Base-by-base conservation (phyloP, 2,797 vertebrate genomes). In the Ctenopoma kingsleyae region DNA sequence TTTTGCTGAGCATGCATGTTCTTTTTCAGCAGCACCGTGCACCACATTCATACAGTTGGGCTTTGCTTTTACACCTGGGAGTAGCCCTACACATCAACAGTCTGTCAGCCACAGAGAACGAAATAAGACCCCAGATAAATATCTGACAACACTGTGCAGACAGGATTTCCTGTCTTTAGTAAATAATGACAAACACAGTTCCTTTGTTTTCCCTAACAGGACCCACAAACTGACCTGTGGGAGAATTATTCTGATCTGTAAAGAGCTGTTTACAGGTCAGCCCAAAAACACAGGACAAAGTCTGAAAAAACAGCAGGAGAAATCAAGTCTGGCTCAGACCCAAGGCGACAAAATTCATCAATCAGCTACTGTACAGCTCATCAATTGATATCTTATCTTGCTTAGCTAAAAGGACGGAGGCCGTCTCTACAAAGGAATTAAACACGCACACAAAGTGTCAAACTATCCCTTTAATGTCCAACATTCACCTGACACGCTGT, bases 1-100 rank as follows among this genome's bases (percentile, higher is more conserved):
- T 52, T 87, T 56, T 80, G 86, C 86, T 86, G 83, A 88, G 79
- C 57, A 3, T 46, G 82, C 83, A 49, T 56, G 50, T 84, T 83
- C 49, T 72, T 55, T 81, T 54, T 66, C 66, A 78, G 73, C 66
- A 66, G 68, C 51, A 5, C 49, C 78, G 35, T 73, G 77, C 49
- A 43, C 80, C 80, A 74, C 36, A 30, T 68, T 70, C 44, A 38
- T 15, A 59, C 48, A 56, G 41, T 0, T 30, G 43, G 56, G 67
- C 23, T 3, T 49, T 32, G 71, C 58, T 10, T 57, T 59, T 55
- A 67, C 69, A 77, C 74, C 70, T 56, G 56, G 77, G 73, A 82
- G 60, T 64, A 80, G 60, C 41, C 56, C 73, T 25, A 76, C 36
- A 76, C 30, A 8, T 19, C 64, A 66, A 53, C 72, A 44, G 58